Evolutionary conservation across 2,113 vertebrate species (phyloP), one percentile per base, ranked within the genome.

Genomic region (Ictalurus punctatus): DNA sequence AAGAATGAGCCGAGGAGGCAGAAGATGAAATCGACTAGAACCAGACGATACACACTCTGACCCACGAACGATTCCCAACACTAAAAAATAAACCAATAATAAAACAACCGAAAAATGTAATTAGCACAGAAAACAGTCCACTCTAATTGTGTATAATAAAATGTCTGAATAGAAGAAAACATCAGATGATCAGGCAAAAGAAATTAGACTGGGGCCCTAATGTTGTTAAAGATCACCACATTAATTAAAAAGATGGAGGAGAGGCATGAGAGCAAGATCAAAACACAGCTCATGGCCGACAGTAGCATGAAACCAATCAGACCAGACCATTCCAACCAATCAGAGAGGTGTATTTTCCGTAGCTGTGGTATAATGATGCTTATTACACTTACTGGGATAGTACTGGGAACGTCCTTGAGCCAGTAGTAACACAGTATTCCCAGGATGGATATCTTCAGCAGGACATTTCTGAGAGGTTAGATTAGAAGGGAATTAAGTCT

Each of bases 51-150:
- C 89, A 99, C 95, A 80, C 97, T 97, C 92, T 98, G 97, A 87
- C 98, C 98, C 44, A 99, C 93, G 76, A 96, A 91, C 7, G 97
- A 96, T 93, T 99, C 98, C 98, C 98, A 99, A 90, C 98, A 99
- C 98, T 99, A 58, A n/a, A 83, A 80, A 52, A 52, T 52, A 52
- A 52, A 52, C 10, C 10, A 9, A 52, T 52, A 52, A 52, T 6
- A 79, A 27, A 3, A 52, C 9, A 81, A 48, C 3, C 23, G 78
- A 30, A 48, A 56, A 58, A 4, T 52, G 37, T 58, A 1, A 63
- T 48, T 2, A 54, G 44, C 4, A 27, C 23, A 56, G 3, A 80
- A 54, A 80, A 17, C 25, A 17, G 8, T 58, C 1, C n/a, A 19
- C 6, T n/a, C 23, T 2, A 16, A 79, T 10, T 0, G 16, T 30